phyloP scores from a whole-genome alignment of 2,113 vertebrate species.

The Rhinoderma darwinii region DNA sequence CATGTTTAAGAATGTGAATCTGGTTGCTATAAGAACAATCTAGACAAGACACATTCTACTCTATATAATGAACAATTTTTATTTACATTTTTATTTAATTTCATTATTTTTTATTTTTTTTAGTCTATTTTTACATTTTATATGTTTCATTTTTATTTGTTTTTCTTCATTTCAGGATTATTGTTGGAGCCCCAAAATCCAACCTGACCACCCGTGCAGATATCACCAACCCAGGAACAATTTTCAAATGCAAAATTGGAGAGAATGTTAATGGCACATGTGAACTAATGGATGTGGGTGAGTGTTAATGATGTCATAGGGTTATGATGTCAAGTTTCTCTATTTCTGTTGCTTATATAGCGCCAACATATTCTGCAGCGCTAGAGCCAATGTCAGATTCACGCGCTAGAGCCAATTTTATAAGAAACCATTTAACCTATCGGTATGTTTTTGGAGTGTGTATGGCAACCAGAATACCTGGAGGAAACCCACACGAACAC shows the following conservation, averaged over 20 bases:
- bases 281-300: slow-evolving; percentile 77
- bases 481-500: no score
- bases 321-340: not conserved
- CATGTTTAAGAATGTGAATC: slow-evolving; percentile 12
- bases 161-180: slow-evolving; percentile 75
- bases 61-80: not conserved
- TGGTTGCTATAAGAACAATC: not conserved
- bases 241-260: slow-evolving; percentile 83
- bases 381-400: no score
- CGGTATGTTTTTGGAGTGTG: no score
- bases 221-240: slow-evolving; percentile 79
- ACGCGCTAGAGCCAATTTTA: no score
- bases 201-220: slow-evolving; percentile 69
- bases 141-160: not conserved
- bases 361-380: no score
- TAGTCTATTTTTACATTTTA: not conserved
- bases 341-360: no score
- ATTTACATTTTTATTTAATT: not conserved
- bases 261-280: slow-evolving; percentile 64
- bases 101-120: not conserved
- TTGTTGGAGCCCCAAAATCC: slow-evolving; percentile 86
- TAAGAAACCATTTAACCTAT: no score
- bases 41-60: not conserved
- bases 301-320: slow-evolving; percentile 61
- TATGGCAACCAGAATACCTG: no score